Evolutionary conservation across 2,888 invertebrate genomes (phyloP).

Genomic region (Kryphioiulus occultus): DNA sequence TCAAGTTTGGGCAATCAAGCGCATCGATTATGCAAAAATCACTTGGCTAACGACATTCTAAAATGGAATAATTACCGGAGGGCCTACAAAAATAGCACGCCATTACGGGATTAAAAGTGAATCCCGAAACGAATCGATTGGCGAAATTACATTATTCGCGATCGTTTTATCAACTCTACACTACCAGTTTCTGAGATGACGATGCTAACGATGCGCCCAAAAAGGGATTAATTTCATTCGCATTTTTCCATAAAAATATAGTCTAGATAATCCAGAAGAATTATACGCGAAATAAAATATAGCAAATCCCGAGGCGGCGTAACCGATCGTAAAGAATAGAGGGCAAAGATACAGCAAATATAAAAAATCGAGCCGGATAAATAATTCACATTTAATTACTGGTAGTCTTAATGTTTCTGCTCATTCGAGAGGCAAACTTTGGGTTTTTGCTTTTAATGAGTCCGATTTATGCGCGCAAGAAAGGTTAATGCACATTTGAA

Average conservation of each 20-base stretch:
- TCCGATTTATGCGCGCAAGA: constrained; percentile 8
- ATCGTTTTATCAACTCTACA: background rate
- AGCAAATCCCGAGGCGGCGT: background rate
- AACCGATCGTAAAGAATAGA: background rate
- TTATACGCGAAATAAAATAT: background rate
- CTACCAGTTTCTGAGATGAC: background rate
- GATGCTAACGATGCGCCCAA: background rate
- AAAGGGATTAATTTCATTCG: constrained; percentile 6
- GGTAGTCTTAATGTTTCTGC: background rate
- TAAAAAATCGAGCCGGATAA: background rate
- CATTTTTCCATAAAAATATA: background rate
- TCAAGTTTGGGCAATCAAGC: constrained; percentile 33
- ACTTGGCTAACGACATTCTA: constrained; percentile 40
- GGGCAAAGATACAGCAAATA: background rate
- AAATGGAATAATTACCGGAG: constrained; percentile 14
- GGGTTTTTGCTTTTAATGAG: background rate
- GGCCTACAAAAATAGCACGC: background rate
- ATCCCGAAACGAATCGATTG: background rate
- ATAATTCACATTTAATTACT: constrained; percentile 36
- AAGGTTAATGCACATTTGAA: constrained; percentile 33
- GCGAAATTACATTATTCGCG: background rate
- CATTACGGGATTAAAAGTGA: background rate
- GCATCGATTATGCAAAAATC: constrained; percentile 6
- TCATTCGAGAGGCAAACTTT: background rate
- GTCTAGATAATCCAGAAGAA: constrained; percentile 11